Base-by-base conservation (phyloP, 2,113 vertebrate species). In the Pseudopodoces humilis region DNA sequence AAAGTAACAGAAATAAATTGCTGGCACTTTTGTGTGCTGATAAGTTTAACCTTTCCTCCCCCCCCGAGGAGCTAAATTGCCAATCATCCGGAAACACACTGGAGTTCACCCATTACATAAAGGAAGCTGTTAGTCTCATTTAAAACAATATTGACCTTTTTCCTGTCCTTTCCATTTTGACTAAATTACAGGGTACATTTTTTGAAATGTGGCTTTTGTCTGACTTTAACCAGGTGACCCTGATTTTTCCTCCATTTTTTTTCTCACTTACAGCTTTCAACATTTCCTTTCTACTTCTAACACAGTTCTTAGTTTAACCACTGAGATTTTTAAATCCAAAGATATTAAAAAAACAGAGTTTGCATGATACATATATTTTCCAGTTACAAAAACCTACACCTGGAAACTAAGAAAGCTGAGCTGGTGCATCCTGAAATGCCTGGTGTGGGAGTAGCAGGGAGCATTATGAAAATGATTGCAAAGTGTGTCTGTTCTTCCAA, bases 141-240 rank as follows among this genome's bases (percentile, higher is more conserved):
- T 94, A 84, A 95, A 96, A 95, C 96, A 95, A 81, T 89, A 89
- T 50, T 86, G 96, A 96, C 96, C 95, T 97, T 97, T 95, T 82
- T 67, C 65, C 55, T 21, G 12, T 91, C 93, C 93, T 96, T 96
- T 97, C 90, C 83, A 87, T 90, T 87, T 81, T 77, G 94, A 86
- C 92, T 90, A 92, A 96, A 95, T 91, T 81, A 91, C 85, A 90
- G 65, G 92, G 86, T 90, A 70, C 22, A 33, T 83, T 87, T 95
- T 95, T 95, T 53, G 77, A 91, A 86, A 76, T 24, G 67, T 49
- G 72, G 41, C 86, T 94, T 94, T 88, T 78, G 55, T 88, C 86
- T 90, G 56, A 41, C 33, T 92, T 88, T 74, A 80, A 63, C 91
- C 83, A 58, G 63, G 89, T 86, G 89, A 94, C 93, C 83, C 86